Percentiles rank a stretch among this genome's conserved stretches.
Evolutionary conservation across 1,140 invertebrate species (phyloP).

Genomic region (Atta colombica): DNA sequence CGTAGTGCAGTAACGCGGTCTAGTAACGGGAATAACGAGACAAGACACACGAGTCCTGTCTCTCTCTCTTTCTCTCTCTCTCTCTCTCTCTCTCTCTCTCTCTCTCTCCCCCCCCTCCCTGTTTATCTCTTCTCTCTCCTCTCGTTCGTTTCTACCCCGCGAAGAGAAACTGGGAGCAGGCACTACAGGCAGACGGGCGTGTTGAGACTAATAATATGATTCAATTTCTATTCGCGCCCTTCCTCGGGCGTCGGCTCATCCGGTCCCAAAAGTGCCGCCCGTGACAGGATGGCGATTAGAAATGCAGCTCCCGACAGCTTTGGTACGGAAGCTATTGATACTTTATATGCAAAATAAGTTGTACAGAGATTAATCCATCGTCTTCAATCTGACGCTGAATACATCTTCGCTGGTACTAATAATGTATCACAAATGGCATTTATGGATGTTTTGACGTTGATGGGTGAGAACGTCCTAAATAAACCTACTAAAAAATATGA

Average conservation of each 20-base stretch:
- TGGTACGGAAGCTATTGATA: slow-evolving; percentile 42
- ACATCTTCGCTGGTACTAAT: neutral
- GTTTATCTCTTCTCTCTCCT: neutral
- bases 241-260: slow-evolving; percentile 14
- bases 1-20: slow-evolving; percentile 37
- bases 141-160: neutral
- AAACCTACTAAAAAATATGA: neutral
- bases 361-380: slow-evolving; percentile 26
- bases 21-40: slow-evolving; percentile 61
- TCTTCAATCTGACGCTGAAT: neutral
- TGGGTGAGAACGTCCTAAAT: neutral
- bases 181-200: slow-evolving; percentile 41
- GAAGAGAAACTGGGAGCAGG: slow-evolving; percentile 31
- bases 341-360: slow-evolving; percentile 41
- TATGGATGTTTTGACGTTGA: neutral
- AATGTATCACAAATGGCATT: neutral
- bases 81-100: neutral
- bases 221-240: slow-evolving; percentile 66
- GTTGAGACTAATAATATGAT: slow-evolving; percentile 72
- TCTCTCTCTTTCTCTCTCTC: neutral
- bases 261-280: slow-evolving; percentile 36
- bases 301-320: slow-evolving; percentile 36
- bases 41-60: slow-evolving; percentile 39
- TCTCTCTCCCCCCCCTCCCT: no score
- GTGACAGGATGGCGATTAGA: slow-evolving; percentile 33